Evolutionary conservation across 2,797 vertebrate species (phyloP).

Genomic region (Psittacula derbiana): DNA sequence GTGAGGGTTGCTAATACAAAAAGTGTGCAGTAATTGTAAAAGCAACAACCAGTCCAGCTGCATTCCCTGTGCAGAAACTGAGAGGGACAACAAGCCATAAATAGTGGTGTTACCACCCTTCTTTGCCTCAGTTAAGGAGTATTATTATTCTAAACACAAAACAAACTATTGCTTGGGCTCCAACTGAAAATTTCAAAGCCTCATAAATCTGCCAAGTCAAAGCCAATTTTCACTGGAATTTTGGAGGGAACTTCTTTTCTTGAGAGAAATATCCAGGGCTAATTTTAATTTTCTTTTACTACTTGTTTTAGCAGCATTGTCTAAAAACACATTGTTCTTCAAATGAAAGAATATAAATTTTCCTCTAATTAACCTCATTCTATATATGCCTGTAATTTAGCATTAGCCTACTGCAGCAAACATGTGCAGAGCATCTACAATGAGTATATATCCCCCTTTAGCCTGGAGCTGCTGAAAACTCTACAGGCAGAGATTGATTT

Average conservation of each 20-base stretch:
- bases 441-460: not conserved
- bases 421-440: not conserved
- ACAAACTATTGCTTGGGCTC: slow-evolving; percentile 49
- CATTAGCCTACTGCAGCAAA: not conserved
- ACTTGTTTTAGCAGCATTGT: not conserved
- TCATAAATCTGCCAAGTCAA: slow-evolving; percentile 62
- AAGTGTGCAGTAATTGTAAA: slow-evolving; percentile 4
- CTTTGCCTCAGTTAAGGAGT: slow-evolving; percentile 41
- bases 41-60: slow-evolving; percentile 56
- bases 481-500: not conserved
- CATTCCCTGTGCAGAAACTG: slow-evolving; percentile 58
- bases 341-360: not conserved
- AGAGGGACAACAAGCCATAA: slow-evolving; percentile 59
- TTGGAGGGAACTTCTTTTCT: slow-evolving; percentile 21
- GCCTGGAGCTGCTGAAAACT: not conserved
- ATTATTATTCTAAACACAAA: slow-evolving; percentile 63
- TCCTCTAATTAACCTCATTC: not conserved
- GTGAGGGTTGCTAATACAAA: not conserved
- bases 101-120: slow-evolving; percentile 50
- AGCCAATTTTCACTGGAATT: slow-evolving; percentile 52
- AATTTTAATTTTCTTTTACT: slow-evolving; percentile 22
- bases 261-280: slow-evolving; percentile 15
- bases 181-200: slow-evolving; percentile 53
- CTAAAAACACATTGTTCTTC: not conserved
- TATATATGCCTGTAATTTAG: not conserved